Conservation (phyloP, 2,797 vertebrate species). For the Loris lydekkerianus region DNA sequence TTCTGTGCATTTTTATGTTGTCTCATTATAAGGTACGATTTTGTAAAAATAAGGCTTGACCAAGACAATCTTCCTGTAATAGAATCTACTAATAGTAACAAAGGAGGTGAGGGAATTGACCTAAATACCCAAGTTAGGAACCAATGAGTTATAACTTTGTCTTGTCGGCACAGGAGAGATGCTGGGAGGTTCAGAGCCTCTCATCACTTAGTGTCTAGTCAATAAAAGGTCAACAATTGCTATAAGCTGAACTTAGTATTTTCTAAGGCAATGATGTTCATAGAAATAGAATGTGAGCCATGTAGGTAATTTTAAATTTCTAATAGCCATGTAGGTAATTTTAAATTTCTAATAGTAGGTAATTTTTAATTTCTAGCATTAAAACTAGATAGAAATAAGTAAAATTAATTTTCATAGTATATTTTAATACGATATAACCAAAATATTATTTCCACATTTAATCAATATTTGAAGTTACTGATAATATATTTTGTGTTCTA, state of each 20-base stretch:
- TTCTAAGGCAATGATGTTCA: not conserved
- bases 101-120: constrained; percentile 75
- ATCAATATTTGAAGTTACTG: constrained; percentile 1
- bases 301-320: not conserved
- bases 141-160: constrained; percentile 5
- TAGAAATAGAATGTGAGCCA: constrained; percentile 12
- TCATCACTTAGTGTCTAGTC: not conserved
- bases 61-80: constrained; percentile 70
- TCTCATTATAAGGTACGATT: constrained; percentile 47
- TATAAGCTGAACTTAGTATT: constrained; percentile 2
- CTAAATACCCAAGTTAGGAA: constrained; percentile 76
- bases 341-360: not conserved
- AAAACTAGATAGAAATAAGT: not conserved
- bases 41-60: constrained; percentile 68
- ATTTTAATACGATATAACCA: not conserved
- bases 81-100: constrained; percentile 81
- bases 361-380: not conserved
- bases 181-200: not conserved
- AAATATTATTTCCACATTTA: constrained; percentile 23
- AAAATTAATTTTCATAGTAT: not conserved
- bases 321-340: not conserved
- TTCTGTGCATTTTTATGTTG: constrained; percentile 45
- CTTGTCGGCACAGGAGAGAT: not conserved
- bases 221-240: not conserved
- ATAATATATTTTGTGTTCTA: not conserved